Evolutionary conservation across 2,113 vertebrate genomes (phyloP), one percentile per base, ranked within the genome.

Genomic region (Cygnus buccinator): DNA sequence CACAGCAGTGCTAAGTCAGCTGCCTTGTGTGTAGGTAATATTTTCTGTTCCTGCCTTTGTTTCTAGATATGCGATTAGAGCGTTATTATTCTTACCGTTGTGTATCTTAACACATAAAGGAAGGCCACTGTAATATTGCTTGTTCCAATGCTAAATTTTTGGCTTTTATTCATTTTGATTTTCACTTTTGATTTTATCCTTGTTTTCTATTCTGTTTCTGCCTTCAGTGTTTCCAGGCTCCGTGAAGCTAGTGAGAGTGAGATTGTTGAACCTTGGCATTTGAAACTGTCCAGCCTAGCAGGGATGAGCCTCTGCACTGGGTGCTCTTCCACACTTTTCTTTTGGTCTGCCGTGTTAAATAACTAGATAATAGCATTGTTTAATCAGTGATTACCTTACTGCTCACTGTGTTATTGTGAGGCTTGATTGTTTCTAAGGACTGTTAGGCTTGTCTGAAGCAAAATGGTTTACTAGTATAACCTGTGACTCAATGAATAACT

Each of bases 21-120:
- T 84, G 62, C 12, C 2, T 74, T 90, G 76, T 73, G 6, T 0
- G 7, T 81, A 83, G 75, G 79, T 96, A 71, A 46, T 63, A 72
- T 37, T 93, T 89, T 93, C 86, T 96, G 88, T 96, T 96, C 93
- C 92, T 95, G 94, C 83, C 43, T 94, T 93, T 96, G 83, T 96
- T 96, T 94, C 66, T 89, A 58, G 83, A 33, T 94, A 57, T 0
- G 0, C 0, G 9, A 86, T 96, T 92, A 78, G 71, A 91, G 74
- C 1, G 6, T 84, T 63, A 41, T 72, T 94, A 31, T 92, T 96
- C 72, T 88, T 75, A 57, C n/a, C 1, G 3, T 72, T 61, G 54
- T 13, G 13, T 78, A 15, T 57, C 0, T 1, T 15, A 67, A 67
- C 3, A 0, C 50, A 6, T 71, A 68, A 80, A 88, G 88, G 59